Evolutionary conservation across 2,113 vertebrate species (phyloP).

Genomic region (Laticauda laticaudata): DNA sequence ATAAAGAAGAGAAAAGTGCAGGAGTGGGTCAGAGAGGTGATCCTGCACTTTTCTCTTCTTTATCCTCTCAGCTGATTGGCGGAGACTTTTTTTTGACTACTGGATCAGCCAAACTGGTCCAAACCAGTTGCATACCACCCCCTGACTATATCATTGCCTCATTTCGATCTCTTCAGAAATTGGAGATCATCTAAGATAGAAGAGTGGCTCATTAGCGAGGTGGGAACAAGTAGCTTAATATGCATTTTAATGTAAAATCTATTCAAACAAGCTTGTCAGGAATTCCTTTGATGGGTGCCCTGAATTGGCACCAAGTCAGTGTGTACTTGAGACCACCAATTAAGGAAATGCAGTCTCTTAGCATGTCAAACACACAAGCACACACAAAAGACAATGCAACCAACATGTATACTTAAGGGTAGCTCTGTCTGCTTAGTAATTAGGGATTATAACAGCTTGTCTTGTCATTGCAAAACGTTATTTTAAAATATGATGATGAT

Average conservation of each 20-base stretch:
- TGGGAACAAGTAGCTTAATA: not conserved
- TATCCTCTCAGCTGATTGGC: no score
- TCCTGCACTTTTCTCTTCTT: no score
- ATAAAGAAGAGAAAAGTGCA: no score
- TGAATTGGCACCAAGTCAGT: not conserved
- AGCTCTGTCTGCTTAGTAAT: not conserved
- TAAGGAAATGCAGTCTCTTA: not conserved
- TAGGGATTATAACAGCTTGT: not conserved
- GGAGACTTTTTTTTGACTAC: no score
- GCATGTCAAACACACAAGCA: not conserved
- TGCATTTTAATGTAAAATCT: not conserved
- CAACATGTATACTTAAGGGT: no score
- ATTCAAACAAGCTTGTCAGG: not conserved
- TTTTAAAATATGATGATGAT: not conserved
- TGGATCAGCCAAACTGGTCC: no score
- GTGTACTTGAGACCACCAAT: no score
- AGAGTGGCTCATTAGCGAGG: not conserved
- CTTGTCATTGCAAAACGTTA: not conserved
- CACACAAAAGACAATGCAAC: not conserved
- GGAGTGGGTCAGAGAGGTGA: no score
- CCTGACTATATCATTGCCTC: not conserved
- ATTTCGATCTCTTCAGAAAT: not conserved
- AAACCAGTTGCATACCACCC: no score
- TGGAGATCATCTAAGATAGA: not conserved
- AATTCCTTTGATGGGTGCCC: not conserved